Evolutionary conservation across 2,797 vertebrate genomes (phyloP).

Genomic region (Phrynocephalus vlangalii): DNA sequence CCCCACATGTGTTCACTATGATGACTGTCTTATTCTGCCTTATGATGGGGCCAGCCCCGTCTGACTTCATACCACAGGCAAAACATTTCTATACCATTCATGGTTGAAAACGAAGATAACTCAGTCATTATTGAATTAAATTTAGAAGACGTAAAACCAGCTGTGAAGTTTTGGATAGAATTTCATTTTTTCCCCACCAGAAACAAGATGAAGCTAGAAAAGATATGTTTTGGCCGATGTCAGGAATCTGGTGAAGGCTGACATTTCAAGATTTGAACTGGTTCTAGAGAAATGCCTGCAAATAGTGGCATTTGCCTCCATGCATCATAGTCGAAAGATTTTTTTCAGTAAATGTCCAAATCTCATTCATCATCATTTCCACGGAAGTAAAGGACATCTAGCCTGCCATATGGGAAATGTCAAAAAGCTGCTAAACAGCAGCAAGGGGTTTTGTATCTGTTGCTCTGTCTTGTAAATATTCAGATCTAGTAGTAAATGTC

Average conservation of each 20-base stretch:
- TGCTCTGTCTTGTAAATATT: not conserved
- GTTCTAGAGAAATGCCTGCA: not conserved
- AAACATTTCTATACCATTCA: not conserved
- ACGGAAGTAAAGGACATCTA: not conserved
- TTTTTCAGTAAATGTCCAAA: not conserved
- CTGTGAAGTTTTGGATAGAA: not conserved
- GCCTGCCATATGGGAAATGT: not conserved
- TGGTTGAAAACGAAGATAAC: not conserved
- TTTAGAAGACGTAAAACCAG: not conserved
- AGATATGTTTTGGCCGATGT: not conserved
- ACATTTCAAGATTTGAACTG: constrained; percentile 16
- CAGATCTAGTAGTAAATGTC: not conserved
- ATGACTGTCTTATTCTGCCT: too few relatives aligned
- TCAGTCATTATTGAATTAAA: not conserved
- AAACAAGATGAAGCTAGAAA: not conserved
- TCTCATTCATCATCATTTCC: not conserved
- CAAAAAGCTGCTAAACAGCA: not conserved
- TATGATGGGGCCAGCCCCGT: too few relatives aligned
- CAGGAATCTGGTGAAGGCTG: constrained; percentile 22
- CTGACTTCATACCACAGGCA: not conserved
- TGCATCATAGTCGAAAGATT: not conserved
- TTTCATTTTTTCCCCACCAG: not conserved
- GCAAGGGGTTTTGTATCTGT: not conserved
- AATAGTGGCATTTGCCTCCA: not conserved
- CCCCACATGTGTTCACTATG: too few relatives aligned